phyloP scores from a whole-genome alignment of 2,888 invertebrate species.

The Tanaodytes sp. region DNA sequence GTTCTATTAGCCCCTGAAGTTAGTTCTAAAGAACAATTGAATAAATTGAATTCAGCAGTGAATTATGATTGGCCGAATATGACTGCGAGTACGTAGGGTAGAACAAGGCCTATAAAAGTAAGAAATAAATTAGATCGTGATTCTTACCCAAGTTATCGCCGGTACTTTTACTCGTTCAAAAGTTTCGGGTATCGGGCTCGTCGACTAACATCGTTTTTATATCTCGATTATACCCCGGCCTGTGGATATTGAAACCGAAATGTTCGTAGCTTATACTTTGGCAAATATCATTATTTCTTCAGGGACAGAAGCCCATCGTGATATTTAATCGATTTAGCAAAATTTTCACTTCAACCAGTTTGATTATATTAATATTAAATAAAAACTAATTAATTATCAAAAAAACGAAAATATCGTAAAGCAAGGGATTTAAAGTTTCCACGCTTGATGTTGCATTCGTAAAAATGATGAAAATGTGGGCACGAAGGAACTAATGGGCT shows the following conservation, averaged over 20 bases:
- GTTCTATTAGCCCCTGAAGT: conserved; percentile 28
- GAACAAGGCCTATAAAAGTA: conserved; percentile 40
- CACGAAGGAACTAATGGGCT: too few relatives aligned
- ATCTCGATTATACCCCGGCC: conserved; percentile 20
- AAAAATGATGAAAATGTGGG: too few relatives aligned
- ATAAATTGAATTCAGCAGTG: conserved; percentile 33
- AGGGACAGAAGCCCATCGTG: too few relatives aligned
- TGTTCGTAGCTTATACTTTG: too few relatives aligned
- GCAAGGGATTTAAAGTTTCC: too few relatives aligned
- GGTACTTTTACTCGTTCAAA: conserved; percentile 20
- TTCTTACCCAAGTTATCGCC: conserved; percentile 25
- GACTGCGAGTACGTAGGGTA: conserved; percentile 14
- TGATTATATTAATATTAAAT: too few relatives aligned
- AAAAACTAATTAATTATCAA: too few relatives aligned
- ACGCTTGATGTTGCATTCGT: too few relatives aligned
- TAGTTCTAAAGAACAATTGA: conserved; percentile 42
- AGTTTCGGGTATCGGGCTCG: conserved; percentile 22
- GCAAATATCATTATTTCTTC: too few relatives aligned
- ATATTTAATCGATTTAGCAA: too few relatives aligned
- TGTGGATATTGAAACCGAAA: conserved; percentile 6
- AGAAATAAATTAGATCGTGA: conserved; percentile 29
- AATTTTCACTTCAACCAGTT: too few relatives aligned
- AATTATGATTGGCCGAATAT: conserved; percentile 35
- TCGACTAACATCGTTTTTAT: conserved; percentile 20
- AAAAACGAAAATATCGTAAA: too few relatives aligned